These are phyloP conservation scores for Crocidura indochinensis DNA, from an alignment of 2,797 vertebrate species.

Conservation along the genomic window DNA sequence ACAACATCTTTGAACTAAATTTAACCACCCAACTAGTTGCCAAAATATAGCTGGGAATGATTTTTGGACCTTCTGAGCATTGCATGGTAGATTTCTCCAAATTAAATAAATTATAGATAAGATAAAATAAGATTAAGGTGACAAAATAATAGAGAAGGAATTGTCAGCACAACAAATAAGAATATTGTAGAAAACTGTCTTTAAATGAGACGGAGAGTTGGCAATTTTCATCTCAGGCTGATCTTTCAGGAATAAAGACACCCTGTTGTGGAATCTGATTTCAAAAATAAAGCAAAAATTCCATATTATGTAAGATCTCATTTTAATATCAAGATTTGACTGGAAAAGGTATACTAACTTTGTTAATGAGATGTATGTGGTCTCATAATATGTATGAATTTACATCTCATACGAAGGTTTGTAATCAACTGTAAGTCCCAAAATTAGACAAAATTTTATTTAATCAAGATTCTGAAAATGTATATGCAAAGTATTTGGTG, in stretches of 20 bases:
- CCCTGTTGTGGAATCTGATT: not conserved
- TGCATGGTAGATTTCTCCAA: too few species aligned
- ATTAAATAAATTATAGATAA: too few species aligned
- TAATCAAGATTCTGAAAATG: too few species aligned
- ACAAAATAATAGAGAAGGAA: too few species aligned
- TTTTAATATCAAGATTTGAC: constrained; percentile 19
- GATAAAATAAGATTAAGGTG: too few species aligned
- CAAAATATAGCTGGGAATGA: too few species aligned
- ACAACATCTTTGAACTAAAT: too few species aligned
- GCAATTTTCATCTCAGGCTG: not conserved
- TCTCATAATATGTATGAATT: not conserved
- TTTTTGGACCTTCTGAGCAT: too few species aligned
- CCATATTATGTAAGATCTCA: not conserved
- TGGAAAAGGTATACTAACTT: not conserved
- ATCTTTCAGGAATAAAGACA: fast-evolving
- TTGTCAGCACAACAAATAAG: too few species aligned
- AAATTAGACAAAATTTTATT: too few species aligned
- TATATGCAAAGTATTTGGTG: not conserved
- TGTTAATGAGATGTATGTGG: not conserved
- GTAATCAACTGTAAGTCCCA: not conserved
- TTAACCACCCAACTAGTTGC: too few species aligned
- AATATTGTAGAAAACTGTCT: not conserved
- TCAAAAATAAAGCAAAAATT: not conserved
- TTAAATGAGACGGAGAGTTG: not conserved
- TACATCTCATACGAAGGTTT: constrained; percentile 6